Conservation (phyloP, 2,888 invertebrate genomes). For the Tetheella fluctuosa region DNA sequence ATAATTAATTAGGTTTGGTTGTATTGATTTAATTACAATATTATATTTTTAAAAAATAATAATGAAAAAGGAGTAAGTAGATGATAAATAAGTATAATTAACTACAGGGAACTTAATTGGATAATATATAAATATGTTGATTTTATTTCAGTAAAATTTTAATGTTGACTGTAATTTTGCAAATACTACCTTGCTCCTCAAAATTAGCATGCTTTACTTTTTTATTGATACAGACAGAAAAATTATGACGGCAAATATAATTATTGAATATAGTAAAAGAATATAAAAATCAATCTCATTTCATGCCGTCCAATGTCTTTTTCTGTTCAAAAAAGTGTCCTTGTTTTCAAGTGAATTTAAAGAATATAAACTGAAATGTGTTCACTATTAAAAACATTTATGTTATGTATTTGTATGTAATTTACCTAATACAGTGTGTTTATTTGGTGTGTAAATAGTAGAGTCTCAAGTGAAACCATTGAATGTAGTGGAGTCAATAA, state of each 20-base stretch:
- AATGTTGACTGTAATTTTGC: background rate
- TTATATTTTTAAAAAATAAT: slow-evolving; percentile 34
- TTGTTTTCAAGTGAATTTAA: slow-evolving; percentile 53
- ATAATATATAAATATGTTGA: background rate
- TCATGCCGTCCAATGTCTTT: slow-evolving; percentile 63
- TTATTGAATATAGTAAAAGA: slow-evolving; percentile 19
- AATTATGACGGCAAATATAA: slow-evolving; percentile 22
- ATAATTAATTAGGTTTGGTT: slow-evolving; percentile 17
- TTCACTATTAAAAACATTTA: slow-evolving; percentile 54
- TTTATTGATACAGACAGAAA: background rate
- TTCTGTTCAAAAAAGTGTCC: slow-evolving; percentile 54
- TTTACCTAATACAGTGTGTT: slow-evolving; percentile 20
- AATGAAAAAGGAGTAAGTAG: slow-evolving; percentile 15
- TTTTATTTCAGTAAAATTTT: background rate
- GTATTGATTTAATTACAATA: slow-evolving; percentile 15
- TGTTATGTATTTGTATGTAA: slow-evolving; percentile 23
- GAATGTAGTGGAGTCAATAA: slow-evolving; percentile 22
- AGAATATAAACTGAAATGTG: slow-evolving; percentile 59
- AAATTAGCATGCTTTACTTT: background rate
- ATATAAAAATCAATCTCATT: slow-evolving; percentile 26
- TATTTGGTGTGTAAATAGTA: slow-evolving; percentile 4
- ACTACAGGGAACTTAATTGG: slow-evolving; percentile 13
- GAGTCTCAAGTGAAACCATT: slow-evolving; percentile 3
- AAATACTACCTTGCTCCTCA: background rate
- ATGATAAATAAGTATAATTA: slow-evolving; percentile 12